Conservation (phyloP, 2,113 vertebrate species). For the Microcebus tavaratra region DNA sequence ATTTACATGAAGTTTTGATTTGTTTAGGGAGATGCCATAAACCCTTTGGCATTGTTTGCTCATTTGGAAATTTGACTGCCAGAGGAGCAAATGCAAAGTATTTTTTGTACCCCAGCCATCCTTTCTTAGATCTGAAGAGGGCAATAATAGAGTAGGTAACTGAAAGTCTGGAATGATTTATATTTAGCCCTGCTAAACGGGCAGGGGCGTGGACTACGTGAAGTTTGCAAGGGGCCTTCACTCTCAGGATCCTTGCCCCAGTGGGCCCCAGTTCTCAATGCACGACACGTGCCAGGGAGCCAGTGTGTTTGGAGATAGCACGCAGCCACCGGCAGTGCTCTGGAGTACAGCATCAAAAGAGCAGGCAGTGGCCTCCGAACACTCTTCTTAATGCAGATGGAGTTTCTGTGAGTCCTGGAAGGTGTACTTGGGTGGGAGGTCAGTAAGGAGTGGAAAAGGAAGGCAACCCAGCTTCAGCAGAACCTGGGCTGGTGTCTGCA, state of each 20-base stretch:
- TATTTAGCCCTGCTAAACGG: not conserved
- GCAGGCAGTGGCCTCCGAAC: not conserved
- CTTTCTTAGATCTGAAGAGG: slow-evolving; percentile 22
- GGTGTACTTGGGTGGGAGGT: not conserved
- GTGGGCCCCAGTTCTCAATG: not conserved
- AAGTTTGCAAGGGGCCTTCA: not conserved
- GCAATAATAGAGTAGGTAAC: not conserved
- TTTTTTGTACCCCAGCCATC: slow-evolving; percentile 14
- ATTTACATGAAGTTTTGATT: slow-evolving; percentile 57
- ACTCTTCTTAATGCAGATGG: not conserved
- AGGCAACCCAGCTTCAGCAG: not conserved
- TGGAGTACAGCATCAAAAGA: not conserved
- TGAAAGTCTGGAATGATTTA: not conserved
- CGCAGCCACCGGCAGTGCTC: not conserved
- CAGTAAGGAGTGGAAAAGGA: not conserved
- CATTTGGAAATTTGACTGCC: slow-evolving; percentile 67
- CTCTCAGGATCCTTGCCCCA: not conserved
- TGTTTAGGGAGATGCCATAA: slow-evolving; percentile 51
- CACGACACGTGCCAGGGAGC: not conserved
- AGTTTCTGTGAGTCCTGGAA: not conserved
- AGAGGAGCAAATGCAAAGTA: slow-evolving; percentile 57
- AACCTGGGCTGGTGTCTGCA: not conserved
- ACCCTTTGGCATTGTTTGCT: slow-evolving; percentile 19
- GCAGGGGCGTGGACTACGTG: not conserved
- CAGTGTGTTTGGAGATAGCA: not conserved